Base-by-base conservation (phyloP, 2,888 invertebrate genomes). In the Coleophora deauratella region DNA sequence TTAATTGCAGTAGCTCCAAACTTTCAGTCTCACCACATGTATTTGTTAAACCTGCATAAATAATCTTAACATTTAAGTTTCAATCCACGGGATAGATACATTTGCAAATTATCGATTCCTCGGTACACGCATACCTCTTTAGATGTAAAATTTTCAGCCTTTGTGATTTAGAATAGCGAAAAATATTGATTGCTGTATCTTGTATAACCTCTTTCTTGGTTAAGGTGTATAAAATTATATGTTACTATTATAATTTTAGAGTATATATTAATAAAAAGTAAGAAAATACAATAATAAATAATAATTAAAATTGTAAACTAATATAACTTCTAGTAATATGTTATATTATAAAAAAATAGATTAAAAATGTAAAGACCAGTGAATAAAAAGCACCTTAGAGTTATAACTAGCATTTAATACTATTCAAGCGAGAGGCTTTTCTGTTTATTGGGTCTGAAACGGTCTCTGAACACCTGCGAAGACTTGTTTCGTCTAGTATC, bases 371-470 rank as follows among this genome's bases (percentile, higher is more conserved):
- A 60, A 65, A 67, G 60, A 70, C 62, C 57, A 66, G 60, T 52
- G 61, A 59, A 51, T 57, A 27, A 58, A 57, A 55, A 56, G 68
- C 66, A 27, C 65, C 62, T 51, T 72, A 70, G 68, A 52, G 46
- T 59, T 51, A 66, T 67, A 54, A 55, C 59, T 75, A 77, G 75
- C 71, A 72, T 76, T 72, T 73, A 74, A 72, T 52, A 56, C 57
- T 61, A 58, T 55, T 59, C 66, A 40, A 67, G 70, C 59, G 62
- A 72, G 77, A 78, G 78, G 78, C 78, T 77, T 72, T 58, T 56
- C 3, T 21, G 21, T 21, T 54, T 58, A 31, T 61, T 43, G 53
- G 45, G 54, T 50, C 46, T 51, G 55, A 50, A 38, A 46, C 30
- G 35, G 40, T 32, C 31, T 10, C 9, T 31, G 31, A 9, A 11